Evolutionary conservation across 2,888 invertebrate species (phyloP).

Genomic region (Dasypolia templi): DNA sequence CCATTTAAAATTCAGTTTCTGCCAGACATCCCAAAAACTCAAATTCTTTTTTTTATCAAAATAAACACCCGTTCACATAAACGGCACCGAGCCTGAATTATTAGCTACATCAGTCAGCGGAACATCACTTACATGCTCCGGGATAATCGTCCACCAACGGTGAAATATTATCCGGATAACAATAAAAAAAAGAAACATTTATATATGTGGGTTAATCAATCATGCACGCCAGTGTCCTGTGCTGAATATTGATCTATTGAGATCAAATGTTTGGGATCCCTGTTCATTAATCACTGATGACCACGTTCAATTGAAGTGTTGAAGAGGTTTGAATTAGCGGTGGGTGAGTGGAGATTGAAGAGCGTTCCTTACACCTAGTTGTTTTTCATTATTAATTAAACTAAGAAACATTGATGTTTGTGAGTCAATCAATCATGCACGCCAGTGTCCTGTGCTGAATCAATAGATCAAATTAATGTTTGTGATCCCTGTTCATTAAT

Average conservation of each 20-base stretch:
- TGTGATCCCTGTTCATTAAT: conserved; percentile 68
- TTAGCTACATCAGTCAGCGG: conserved; percentile 76
- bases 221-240: conserved; percentile 70
- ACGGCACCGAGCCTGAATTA: conserved; percentile 67
- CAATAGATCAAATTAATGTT: conserved; percentile 72
- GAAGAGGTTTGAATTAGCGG: conserved; percentile 18
- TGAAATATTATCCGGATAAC: conserved; percentile 79
- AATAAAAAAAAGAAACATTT: conserved; percentile 82
- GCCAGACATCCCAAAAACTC: background rate
- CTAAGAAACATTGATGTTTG: conserved; percentile 80
- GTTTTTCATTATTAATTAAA: conserved; percentile 68
- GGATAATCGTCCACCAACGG: conserved; percentile 66
- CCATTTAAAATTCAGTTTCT: background rate
- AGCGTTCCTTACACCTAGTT: background rate
- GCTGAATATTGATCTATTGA: conserved; percentile 70
- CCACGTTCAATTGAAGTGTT: conserved; percentile 39
- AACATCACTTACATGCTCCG: conserved; percentile 67
- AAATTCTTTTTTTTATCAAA: conserved; percentile 12
- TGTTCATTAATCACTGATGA: conserved; percentile 67
- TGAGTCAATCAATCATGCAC: conserved; percentile 69
- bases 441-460: conserved; percentile 71
- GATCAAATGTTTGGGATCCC: conserved; percentile 66
- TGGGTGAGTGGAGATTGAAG: background rate
- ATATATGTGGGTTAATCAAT: conserved; percentile 74
- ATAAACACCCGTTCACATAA: conserved; percentile 40